Base-by-base conservation (phyloP, 2,888 invertebrate genomes). In the Cordylochernes scorpioides region DNA sequence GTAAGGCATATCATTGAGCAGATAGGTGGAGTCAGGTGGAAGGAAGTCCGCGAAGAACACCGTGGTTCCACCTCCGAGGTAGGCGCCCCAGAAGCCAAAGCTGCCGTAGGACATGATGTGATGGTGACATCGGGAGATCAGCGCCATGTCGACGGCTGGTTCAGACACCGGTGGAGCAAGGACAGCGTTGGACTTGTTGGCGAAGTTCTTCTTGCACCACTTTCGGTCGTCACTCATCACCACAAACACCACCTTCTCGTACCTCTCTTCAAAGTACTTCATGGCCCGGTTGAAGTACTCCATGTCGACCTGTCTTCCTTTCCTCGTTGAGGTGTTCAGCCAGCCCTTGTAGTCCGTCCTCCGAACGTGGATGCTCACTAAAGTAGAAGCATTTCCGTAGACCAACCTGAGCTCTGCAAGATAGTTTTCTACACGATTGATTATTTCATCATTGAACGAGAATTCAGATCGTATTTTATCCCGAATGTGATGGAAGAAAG, bases 261-360 rank as follows among this genome's bases (percentile, higher is more conserved):
- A 57, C 39, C 54, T 57, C 10, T 40, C 39, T 37, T 54, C 50
- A 42, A 51, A 60, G 36, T 55, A 50, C 18, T 44, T 42, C 56
- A 60, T 59, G 3, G 59, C 58, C 10, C 45, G 41, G 19, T 44
- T 40, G 44, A 54, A 59, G 43, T 55, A 60, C 15, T 40, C 43
- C 5, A 45, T 40, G 32, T 48, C 49, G 5, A 54, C 57, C n/a
- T 56, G 50, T 22, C 48, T 45, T 5, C 51, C 51, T 24, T 54
- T 51, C 29, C 60, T 62, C n/a, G n/a, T n/a, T n/a, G n/a, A n/a
- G 5, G 22, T 14, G 55, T 58, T 59, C 14, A 64, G 46, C 44
- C 62, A 62, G 31, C 54, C 54, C 17, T 59, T 51, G 44, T 63
- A 64, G 45, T 64, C 64, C 2, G 62, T 63, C 31, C 63, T 50